Evolutionary conservation across 64 coral and sea anemone species (phyloP).

Genomic region (Stichodactyla helianthus): DNA sequence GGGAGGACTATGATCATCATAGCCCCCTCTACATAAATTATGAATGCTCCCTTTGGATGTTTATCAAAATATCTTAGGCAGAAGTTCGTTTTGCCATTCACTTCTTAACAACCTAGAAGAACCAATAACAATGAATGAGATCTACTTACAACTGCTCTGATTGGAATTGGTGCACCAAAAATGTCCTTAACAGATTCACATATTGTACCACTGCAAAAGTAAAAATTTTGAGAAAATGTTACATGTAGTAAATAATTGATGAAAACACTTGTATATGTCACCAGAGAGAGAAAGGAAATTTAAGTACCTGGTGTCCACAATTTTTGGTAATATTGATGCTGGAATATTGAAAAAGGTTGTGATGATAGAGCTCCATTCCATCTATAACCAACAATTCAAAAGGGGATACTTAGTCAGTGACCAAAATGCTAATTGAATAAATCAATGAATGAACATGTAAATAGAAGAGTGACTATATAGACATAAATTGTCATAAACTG

Average conservation of each 20-base stretch:
- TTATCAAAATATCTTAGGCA: too few relatives aligned
- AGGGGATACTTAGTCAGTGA: too few relatives aligned
- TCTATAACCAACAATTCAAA: slow-evolving; percentile 26
- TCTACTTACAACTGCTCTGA: slow-evolving; percentile 20
- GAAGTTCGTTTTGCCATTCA: background rate
- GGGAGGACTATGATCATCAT: too few relatives aligned
- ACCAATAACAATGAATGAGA: background rate
- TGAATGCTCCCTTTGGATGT: too few relatives aligned
- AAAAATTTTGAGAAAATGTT: background rate
- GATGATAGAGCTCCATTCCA: slow-evolving; percentile 75
- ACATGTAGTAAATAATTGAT: too few relatives aligned
- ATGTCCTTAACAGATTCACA: slow-evolving; percentile 87
- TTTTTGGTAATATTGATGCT: slow-evolving; percentile 59
- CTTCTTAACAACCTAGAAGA: background rate
- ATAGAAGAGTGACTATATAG: too few relatives aligned
- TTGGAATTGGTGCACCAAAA: slow-evolving; percentile 89
- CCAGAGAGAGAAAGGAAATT: background rate
- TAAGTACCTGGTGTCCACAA: slow-evolving; percentile 87
- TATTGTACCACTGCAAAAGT: slow-evolving; percentile 56
- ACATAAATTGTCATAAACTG: too few relatives aligned
- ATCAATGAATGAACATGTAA: too few relatives aligned
- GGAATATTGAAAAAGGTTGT: slow-evolving; percentile 61
- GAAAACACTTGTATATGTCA: background rate
- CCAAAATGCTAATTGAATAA: too few relatives aligned
- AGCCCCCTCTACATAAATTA: too few relatives aligned